phyloP scores from a whole-genome alignment of 2,113 vertebrate genomes.

The Pardalotus punctatus region DNA sequence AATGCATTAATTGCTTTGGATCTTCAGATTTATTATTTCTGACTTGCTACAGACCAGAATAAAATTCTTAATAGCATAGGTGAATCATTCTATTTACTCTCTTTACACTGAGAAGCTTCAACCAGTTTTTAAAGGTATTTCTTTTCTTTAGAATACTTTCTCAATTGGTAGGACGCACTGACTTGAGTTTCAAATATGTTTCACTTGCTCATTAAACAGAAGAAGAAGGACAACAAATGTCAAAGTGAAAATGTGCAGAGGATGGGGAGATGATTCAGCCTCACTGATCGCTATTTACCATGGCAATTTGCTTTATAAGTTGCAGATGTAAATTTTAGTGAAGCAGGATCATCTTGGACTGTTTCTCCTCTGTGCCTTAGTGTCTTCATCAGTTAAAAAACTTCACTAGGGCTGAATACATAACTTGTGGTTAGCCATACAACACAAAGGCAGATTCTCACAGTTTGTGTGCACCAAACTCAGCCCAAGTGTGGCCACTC shows the following conservation, averaged over 20 bases:
- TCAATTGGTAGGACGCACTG: neutral
- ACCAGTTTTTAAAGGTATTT: neutral
- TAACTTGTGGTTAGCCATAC: neutral
- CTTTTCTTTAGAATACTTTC: neutral
- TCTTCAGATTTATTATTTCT: neutral
- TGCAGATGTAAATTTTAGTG: slow-evolving; percentile 24
- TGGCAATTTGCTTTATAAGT: slow-evolving; percentile 35
- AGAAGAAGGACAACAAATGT: slow-evolving; percentile 50
- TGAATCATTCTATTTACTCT: neutral
- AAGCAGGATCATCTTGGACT: neutral
- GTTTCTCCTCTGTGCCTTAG: neutral
- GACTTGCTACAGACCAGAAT: neutral
- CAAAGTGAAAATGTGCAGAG: slow-evolving; percentile 60
- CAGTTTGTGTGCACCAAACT: neutral
- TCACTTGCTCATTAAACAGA: neutral
- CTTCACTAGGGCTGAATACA: neutral
- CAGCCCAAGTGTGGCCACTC: neutral
- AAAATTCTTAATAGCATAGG: neutral
- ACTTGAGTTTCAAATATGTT: slow-evolving; percentile 14
- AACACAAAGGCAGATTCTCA: neutral
- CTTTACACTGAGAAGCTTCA: neutral
- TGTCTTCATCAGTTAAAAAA: neutral
- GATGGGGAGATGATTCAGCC: slow-evolving; percentile 56
- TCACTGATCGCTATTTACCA: slow-evolving; percentile 24
- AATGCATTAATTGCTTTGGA: neutral